Conservation (phyloP, 2,113 vertebrate genomes). For the Semnopithecus entellus region DNA sequence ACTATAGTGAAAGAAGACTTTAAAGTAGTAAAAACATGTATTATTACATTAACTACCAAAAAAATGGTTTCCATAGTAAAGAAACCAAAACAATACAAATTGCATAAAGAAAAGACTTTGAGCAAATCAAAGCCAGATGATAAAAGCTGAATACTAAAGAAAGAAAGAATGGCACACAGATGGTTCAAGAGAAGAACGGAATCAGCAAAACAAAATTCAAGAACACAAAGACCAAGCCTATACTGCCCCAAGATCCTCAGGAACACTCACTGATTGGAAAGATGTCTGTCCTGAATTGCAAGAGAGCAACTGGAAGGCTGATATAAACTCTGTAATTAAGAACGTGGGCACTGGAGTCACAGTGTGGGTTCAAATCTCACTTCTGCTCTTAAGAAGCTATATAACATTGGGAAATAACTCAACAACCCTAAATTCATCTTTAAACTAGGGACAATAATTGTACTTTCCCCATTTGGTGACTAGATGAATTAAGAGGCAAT, state of each 20-base stretch:
- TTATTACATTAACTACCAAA: conserved; percentile 64
- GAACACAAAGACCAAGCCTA: not conserved
- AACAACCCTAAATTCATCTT: not conserved
- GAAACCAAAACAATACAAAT: conserved; percentile 59
- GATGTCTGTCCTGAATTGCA: not conserved
- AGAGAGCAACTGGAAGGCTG: not conserved
- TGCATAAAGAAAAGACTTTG: conserved; percentile 40
- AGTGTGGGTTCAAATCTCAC: not conserved
- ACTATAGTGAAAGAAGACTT: conserved; percentile 47
- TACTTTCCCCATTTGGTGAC: not conserved
- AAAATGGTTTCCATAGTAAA: conserved; percentile 69
- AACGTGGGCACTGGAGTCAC: not conserved
- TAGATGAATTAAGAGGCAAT: not conserved
- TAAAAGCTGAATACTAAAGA: conserved; percentile 25
- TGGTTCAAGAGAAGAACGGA: conserved; percentile 40
- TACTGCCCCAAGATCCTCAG: not conserved
- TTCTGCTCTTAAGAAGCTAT: not conserved
- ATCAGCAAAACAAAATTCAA: conserved; percentile 22
- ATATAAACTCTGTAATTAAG: not conserved
- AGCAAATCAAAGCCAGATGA: conserved; percentile 71
- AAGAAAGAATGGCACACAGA: conserved; percentile 42
- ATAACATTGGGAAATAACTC: not conserved
- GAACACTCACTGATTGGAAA: not conserved
- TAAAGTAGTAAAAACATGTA: conserved; percentile 52
- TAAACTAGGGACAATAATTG: not conserved